Percentiles rank a stretch among this genome's conserved stretches.
These are phyloP conservation scores for Agrotis clavis DNA, from an alignment of 2,888 invertebrate species.

Conservation along the genomic window DNA sequence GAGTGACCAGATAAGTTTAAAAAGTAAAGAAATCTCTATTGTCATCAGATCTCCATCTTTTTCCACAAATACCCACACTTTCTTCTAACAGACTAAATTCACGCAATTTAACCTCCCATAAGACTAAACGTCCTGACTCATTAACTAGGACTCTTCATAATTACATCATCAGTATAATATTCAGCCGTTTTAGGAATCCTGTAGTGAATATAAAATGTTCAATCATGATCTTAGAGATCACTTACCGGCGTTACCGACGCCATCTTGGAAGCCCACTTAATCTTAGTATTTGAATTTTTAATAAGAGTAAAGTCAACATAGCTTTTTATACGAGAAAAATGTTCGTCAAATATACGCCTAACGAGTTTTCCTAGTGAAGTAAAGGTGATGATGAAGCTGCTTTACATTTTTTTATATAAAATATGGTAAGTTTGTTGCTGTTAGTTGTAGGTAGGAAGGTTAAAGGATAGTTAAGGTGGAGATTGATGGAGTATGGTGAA, in stretches of 20 bases:
- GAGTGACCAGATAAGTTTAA: too few relatives aligned
- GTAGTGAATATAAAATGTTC: constrained; percentile 84
- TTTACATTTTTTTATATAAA: constrained; percentile 62
- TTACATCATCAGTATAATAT: constrained; percentile 53
- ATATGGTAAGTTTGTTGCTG: constrained; percentile 54
- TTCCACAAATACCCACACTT: constrained; percentile 6
- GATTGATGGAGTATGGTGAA: neutral
- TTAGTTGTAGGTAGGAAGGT: constrained; percentile 21
- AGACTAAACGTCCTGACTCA: constrained; percentile 47
- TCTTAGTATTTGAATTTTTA: constrained; percentile 79
- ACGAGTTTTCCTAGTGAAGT: constrained; percentile 65
- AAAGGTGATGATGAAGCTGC: constrained; percentile 69
- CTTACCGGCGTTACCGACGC: constrained; percentile 70
- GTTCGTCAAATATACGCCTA: constrained; percentile 72
- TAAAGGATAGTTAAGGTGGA: neutral
- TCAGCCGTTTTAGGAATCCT: constrained; percentile 33
- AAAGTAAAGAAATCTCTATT: neutral
- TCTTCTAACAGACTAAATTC: constrained; percentile 23
- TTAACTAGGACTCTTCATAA: constrained; percentile 44
- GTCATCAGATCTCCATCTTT: neutral
- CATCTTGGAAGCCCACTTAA: constrained; percentile 66
- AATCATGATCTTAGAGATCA: constrained; percentile 81
- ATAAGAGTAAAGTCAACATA: constrained; percentile 71
- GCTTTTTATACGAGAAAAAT: constrained; percentile 69
- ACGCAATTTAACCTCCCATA: constrained; percentile 40